Evolutionary conservation across 1,140 invertebrate species (phyloP).

Genomic region (Drosophila sucinea): DNA sequence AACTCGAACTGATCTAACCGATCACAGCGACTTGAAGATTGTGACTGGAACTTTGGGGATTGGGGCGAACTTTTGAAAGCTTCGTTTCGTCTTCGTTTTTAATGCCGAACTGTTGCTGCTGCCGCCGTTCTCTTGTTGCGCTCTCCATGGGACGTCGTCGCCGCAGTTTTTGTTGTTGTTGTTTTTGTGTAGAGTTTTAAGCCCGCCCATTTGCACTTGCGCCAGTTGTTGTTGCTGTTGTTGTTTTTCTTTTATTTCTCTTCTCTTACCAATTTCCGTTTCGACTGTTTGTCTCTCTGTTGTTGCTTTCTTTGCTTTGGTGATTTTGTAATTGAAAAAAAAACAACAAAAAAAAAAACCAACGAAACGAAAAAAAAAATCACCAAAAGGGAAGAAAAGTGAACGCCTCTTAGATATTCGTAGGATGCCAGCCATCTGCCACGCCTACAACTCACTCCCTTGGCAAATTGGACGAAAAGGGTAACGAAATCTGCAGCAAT

Average conservation of each 20-base stretch:
- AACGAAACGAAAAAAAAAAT: not conserved
- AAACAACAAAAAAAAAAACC: conserved; percentile 14
- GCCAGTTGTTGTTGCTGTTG: conserved; percentile 58
- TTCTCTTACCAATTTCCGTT: conserved; percentile 78
- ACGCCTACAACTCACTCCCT: conserved; percentile 35
- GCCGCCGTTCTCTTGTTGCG: not conserved
- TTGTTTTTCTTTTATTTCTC: conserved; percentile 31
- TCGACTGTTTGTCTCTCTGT: conserved; percentile 42
- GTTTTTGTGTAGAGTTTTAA: conserved; percentile 53
- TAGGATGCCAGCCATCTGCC: conserved; percentile 35
- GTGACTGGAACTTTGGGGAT: conserved; percentile 45
- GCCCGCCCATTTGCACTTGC: conserved; percentile 75
- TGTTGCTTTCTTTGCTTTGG: conserved; percentile 55
- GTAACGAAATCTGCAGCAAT: conserved; percentile 71
- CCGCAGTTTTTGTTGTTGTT: conserved; percentile 16
- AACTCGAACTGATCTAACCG: conserved; percentile 67
- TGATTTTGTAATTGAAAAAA: conserved; percentile 74
- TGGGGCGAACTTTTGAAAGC: conserved; percentile 49
- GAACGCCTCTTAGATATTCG: conserved; percentile 27
- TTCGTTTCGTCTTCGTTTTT: conserved; percentile 30
- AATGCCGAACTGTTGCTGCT: not conserved
- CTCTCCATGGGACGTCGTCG: conserved; percentile 13
- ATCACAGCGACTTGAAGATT: conserved; percentile 62
- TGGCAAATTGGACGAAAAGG: conserved; percentile 70
- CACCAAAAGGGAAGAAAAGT: conserved; percentile 29